These are phyloP conservation scores for Callipepla californica DNA, from an alignment of 2,113 vertebrate species.

Conservation along the genomic window DNA sequence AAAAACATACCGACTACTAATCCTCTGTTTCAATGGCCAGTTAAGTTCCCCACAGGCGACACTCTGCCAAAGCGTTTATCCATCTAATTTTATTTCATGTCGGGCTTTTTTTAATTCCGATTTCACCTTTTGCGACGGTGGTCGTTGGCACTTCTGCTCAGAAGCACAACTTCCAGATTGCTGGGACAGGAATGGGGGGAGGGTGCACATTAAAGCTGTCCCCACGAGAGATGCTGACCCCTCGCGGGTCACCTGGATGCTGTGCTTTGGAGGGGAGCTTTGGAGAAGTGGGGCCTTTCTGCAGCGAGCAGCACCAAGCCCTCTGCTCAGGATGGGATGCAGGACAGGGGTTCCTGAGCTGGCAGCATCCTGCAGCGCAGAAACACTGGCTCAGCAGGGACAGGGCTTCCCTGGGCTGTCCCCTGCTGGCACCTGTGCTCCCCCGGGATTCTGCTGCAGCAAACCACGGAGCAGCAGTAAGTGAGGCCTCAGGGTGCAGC, in stretches of 20 bases:
- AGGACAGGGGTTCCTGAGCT: not conserved
- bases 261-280: not conserved
- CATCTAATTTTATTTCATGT: slow-evolving; percentile 20
- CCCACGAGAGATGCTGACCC: not conserved
- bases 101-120: not conserved
- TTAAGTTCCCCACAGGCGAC: slow-evolving; percentile 13
- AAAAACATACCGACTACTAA: slow-evolving; percentile 40
- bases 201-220: accelerated
- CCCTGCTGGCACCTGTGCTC: not conserved
- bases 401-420: not conserved
- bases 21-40: slow-evolving; percentile 42
- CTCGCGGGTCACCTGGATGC: not conserved
- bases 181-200: not conserved
- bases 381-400: not conserved
- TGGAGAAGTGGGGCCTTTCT: not conserved
- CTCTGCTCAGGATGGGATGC: not conserved
- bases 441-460: not conserved
- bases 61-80: slow-evolving; percentile 54
- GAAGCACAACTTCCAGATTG: not conserved
- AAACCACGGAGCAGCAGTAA: not conserved
- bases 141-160: not conserved
- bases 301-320: not conserved
- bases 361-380: not conserved
- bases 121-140: slow-evolving; percentile 18
- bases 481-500: not conserved